A percentile compares a stretch with the other conserved stretches of the same genome.
Conservation (phyloP, 2,797 vertebrate species). For the Notolabrus celidotus region DNA sequence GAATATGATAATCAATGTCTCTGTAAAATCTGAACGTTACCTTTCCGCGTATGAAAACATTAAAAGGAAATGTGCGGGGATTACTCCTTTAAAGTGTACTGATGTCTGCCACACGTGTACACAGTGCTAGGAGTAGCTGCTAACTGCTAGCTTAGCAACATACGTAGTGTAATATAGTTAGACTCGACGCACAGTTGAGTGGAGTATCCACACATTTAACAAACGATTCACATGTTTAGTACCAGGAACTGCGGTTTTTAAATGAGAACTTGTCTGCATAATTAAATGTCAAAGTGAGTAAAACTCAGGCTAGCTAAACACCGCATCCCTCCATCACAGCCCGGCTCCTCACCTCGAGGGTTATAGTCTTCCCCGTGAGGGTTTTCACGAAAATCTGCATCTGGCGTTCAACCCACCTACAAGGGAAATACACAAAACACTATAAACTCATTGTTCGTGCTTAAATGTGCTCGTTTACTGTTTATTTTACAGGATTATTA, state of each 20-base stretch:
- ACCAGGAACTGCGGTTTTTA: accelerated
- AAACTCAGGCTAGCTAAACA: accelerated
- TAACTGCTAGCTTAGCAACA: conserved; percentile 40
- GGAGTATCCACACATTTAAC: accelerated
- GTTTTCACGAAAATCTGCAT: conserved; percentile 99
- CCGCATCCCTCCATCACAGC: conserved; percentile 25
- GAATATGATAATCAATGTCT: neutral
- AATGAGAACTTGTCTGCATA: accelerated
- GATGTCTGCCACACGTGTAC: conserved; percentile 59
- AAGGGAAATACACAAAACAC: neutral
- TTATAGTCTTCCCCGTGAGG: conserved; percentile 97
- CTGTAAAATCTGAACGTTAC: neutral
- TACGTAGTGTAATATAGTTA: neutral
- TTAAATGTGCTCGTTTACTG: accelerated
- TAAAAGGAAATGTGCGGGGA: no score
- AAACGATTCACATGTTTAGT: accelerated
- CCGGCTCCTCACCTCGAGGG: conserved; percentile 90
- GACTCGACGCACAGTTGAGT: accelerated
- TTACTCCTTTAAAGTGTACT: neutral
- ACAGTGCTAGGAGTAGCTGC: neutral
- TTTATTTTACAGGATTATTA: neutral
- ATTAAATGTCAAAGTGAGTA: accelerated
- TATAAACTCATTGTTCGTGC: accelerated
- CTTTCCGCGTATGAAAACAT: no score
- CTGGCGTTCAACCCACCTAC: conserved; percentile 82